Evolutionary conservation across 2,797 vertebrate genomes (phyloP).

Genomic region (Gastrophryne carolinensis): DNA sequence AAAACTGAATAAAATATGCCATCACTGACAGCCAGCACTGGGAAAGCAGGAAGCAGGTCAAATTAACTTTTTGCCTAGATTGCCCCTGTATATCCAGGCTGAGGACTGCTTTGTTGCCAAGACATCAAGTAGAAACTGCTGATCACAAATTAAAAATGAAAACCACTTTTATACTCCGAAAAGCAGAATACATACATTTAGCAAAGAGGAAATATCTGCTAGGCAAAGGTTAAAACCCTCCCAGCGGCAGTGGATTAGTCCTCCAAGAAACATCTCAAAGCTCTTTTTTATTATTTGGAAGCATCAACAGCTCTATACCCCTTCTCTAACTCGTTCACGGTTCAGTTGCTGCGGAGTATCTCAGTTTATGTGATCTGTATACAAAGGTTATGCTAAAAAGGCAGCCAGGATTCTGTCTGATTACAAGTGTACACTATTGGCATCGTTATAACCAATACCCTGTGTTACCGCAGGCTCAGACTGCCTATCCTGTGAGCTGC

Average conservation of each 20-base stretch:
- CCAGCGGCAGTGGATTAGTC: neutral
- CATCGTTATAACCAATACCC: slow-evolving; percentile 42
- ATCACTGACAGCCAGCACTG: too few species aligned
- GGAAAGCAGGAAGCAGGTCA: too few species aligned
- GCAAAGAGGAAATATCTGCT: neutral
- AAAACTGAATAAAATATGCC: too few species aligned
- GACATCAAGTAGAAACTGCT: too few species aligned
- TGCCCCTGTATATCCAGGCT: too few species aligned
- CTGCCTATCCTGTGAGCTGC: slow-evolving; percentile 21
- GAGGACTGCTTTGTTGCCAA: too few species aligned
- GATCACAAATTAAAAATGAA: neutral
- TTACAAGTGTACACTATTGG: slow-evolving; percentile 43
- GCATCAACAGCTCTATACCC: slow-evolving; percentile 37
- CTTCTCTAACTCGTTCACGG: slow-evolving; percentile 43
- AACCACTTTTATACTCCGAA: neutral
- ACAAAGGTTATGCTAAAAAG: slow-evolving; percentile 52
- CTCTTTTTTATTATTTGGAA: slow-evolving; percentile 15
- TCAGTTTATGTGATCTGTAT: slow-evolving; percentile 52
- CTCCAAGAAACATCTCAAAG: neutral
- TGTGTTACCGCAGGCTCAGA: slow-evolving; percentile 35
- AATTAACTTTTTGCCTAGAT: too few species aligned
- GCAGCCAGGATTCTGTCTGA: slow-evolving; percentile 39
- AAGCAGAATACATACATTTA: neutral
- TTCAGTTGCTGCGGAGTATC: slow-evolving; percentile 39
- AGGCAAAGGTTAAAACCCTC: neutral